Percentiles rank a stretch among this genome's conserved stretches.
These are phyloP conservation scores for Muscina levida DNA, from an alignment of 2,888 invertebrate genomes.

Conservation along the genomic window DNA sequence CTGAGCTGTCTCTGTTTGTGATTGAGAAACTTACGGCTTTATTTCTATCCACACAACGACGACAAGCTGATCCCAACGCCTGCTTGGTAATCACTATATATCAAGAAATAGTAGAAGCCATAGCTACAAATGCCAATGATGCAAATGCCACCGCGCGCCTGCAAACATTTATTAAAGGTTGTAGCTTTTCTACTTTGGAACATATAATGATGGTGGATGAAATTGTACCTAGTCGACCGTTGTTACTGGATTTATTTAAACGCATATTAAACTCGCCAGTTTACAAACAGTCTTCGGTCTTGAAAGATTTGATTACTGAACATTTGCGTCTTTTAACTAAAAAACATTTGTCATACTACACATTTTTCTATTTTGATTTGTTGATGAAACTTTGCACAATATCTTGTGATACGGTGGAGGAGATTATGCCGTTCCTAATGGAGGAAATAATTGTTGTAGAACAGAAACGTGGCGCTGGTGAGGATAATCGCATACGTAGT, in stretches of 20 bases:
- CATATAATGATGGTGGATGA: slow-evolving; percentile 79
- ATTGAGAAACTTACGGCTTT: slow-evolving; percentile 74
- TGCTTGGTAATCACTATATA: slow-evolving; percentile 76
- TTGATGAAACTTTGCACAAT: slow-evolving; percentile 74
- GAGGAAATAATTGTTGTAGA: slow-evolving; percentile 75
- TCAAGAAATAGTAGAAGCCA: slow-evolving; percentile 73
- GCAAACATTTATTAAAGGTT: slow-evolving; percentile 73
- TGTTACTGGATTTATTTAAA: slow-evolving; percentile 73
- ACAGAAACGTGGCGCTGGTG: slow-evolving; percentile 77
- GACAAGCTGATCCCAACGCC: slow-evolving; percentile 75
- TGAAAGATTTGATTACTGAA: slow-evolving; percentile 70
- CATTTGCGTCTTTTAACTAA: slow-evolving; percentile 74
- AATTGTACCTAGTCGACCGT: slow-evolving; percentile 74
- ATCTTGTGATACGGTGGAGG: slow-evolving; percentile 71
- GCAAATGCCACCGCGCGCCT: slow-evolving; percentile 67
- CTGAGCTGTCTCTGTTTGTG: slow-evolving; percentile 73
- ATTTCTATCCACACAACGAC: slow-evolving; percentile 76
- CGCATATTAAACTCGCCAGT: slow-evolving; percentile 68
- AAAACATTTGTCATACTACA: slow-evolving; percentile 78
- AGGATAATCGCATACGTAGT: slow-evolving; percentile 77
- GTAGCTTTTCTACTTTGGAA: slow-evolving; percentile 74
- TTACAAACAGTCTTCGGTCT: slow-evolving; percentile 68
- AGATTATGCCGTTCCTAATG: slow-evolving; percentile 72
- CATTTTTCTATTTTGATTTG: slow-evolving; percentile 78
- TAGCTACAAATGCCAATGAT: slow-evolving; percentile 42